phyloP scores from a whole-genome alignment of 2,888 invertebrate species.

The Coelogynopora nodosa region DNA sequence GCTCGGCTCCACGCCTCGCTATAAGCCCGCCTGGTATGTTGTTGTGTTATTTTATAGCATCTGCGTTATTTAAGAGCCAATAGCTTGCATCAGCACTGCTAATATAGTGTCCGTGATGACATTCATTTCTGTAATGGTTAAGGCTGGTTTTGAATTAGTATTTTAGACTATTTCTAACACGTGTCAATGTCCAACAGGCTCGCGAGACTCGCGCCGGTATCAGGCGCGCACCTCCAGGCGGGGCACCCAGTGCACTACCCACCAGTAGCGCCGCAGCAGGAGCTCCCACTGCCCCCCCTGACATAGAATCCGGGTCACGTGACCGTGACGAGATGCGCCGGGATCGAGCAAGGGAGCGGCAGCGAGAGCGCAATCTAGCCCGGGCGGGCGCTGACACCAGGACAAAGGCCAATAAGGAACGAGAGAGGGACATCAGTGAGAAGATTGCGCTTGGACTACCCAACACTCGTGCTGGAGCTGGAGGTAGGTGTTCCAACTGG shows the following conservation, averaged over 20 bases:
- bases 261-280: too few relatives aligned
- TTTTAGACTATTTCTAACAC: too few relatives aligned
- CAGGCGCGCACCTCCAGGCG: slow-evolving; percentile 55
- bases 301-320: slow-evolving; percentile 29
- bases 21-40: too few relatives aligned
- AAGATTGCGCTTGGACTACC: slow-evolving; percentile 76
- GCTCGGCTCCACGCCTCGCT: too few relatives aligned
- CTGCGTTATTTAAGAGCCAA: too few relatives aligned
- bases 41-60: too few relatives aligned
- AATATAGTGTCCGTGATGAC: too few relatives aligned
- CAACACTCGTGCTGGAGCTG: not conserved
- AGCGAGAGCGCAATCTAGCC: slow-evolving; percentile 84
- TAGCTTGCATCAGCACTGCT: too few relatives aligned
- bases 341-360: slow-evolving; percentile 83
- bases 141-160: too few relatives aligned
- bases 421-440: slow-evolving; percentile 94
- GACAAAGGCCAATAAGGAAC: slow-evolving; percentile 75
- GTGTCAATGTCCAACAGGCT: too few relatives aligned
- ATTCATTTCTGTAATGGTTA: too few relatives aligned
- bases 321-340: slow-evolving; percentile 68
- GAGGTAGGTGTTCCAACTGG: too few relatives aligned
- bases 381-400: slow-evolving; percentile 81
- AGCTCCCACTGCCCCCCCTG: slow-evolving; percentile 51
- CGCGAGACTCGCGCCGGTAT: slow-evolving; percentile 88
- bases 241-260: not conserved